Evolutionary conservation across 2,113 vertebrate genomes (phyloP).

Genomic region (Nycticorax nycticorax): DNA sequence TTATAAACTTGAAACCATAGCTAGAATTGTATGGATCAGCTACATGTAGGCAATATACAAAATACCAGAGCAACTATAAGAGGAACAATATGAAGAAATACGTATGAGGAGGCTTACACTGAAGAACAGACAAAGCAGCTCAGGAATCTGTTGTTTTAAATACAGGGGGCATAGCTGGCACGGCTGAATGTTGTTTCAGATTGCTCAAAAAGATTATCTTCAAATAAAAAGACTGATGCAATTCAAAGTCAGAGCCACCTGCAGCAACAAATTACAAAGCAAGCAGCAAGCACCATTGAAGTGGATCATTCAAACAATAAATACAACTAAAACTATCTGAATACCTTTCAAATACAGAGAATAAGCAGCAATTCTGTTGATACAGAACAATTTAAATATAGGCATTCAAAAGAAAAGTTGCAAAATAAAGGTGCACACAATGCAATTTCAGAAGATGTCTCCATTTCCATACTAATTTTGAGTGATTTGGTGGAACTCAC

Average conservation of each 20-base stretch:
- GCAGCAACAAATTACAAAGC: conserved; percentile 29
- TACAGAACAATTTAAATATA: neutral
- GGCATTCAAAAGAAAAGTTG: conserved; percentile 6
- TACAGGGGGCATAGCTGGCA: neutral
- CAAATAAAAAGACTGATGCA: neutral
- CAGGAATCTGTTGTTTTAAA: neutral
- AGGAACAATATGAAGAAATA: neutral
- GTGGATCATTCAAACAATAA: conserved; percentile 25
- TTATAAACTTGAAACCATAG: neutral
- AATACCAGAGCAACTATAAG: neutral
- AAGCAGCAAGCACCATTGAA: neutral
- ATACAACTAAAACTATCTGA: conserved; percentile 3
- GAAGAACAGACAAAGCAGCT: neutral
- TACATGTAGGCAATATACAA: neutral
- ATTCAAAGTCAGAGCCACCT: conserved; percentile 6
- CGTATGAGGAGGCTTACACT: neutral
- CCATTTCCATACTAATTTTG: neutral
- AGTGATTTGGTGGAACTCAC: neutral
- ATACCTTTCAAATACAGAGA: conserved; percentile 3
- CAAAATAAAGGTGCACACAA: neutral
- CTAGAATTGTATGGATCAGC: neutral
- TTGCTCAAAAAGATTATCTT: neutral
- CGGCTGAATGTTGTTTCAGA: neutral
- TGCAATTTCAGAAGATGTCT: neutral
- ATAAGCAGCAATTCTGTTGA: conserved; percentile 19